Evolutionary conservation across 2,113 vertebrate genomes (phyloP), one percentile per base, ranked within the genome.

Genomic region (Archilochus colubris): DNA sequence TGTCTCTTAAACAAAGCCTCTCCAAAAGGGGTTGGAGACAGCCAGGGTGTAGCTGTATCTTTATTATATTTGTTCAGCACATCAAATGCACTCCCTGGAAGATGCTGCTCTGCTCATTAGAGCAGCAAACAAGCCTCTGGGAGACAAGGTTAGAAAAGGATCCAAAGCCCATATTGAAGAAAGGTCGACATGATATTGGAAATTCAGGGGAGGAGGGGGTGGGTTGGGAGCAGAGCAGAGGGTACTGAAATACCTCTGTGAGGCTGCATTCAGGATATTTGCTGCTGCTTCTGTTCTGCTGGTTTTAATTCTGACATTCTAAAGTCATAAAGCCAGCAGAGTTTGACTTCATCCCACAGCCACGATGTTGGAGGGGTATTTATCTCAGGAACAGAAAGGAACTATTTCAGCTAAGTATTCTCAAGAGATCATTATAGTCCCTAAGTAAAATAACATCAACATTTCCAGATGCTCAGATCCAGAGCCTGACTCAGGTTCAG

Each of bases 141-240:
- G n/a, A 31, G 13, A 21, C 1, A 3, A 92, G 53, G n/a, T 22
- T 66, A 59, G 51, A 36, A 74, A 31, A 51, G 57, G 30, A 62
- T 23, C 27, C 57, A 76, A 66, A 50, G 4, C 28, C 55, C 9
- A 1, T 6, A 12, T 2, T 25, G 51, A 55, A 53, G 48, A 36
- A 44, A 33, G 0, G 4, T 6, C 53, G 31, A 31, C 10, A 43
- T 0, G 2, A 5, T 30, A 31, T 73, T n/a, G 43, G 43, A 30
- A 70, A 5, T 14, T 50, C 30, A 20, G 24, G 40, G 25, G 3
- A 40, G 27, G 9, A 50, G 11, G 1, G 57, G 22, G 3, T 18
- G 64, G 36, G 23, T 44, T 2, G 25, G 58, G 63, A 69, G 63
- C n/a, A 77, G 63, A 69, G 63, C n/a, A 77, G 82, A 57, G 33